A percentile compares a stretch with the other conserved stretches of the same genome.
Conservation (phyloP, 2,113 vertebrate species). For the Coryphaenoides rupestris region DNA sequence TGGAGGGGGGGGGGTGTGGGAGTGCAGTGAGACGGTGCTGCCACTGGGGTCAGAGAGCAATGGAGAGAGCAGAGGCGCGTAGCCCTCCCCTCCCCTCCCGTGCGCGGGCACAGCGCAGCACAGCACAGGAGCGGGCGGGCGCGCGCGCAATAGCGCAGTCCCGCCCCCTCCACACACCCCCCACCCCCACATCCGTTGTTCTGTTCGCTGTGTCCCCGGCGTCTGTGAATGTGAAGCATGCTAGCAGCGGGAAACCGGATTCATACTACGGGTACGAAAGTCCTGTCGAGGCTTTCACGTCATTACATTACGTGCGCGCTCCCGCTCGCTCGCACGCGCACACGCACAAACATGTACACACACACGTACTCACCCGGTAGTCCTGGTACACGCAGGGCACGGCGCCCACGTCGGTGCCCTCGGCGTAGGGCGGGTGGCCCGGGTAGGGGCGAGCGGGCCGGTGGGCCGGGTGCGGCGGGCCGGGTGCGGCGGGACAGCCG, state of each 20-base stretch:
- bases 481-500: no score
- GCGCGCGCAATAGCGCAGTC: conserved; percentile 32
- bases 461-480: no score
- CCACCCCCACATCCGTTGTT: not conserved
- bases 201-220: no score
- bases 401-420: no score
- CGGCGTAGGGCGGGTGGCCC: no score
- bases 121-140: conserved; percentile 42
- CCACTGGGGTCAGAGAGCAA: conserved; percentile 95
- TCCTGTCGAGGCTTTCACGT: conserved; percentile 11
- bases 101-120: conserved; percentile 44
- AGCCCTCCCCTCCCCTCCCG: no score
- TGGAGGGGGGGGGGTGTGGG: conserved; percentile 75
- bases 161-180: conserved; percentile 14
- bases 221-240: no score
- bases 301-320: conserved; percentile 8
- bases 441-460: no score
- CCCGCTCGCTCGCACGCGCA: not conserved
- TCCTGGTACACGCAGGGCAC: conserved; percentile 18
- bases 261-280: no score
- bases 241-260: no score
- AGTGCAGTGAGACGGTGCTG: conserved; percentile 85
- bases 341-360: not conserved
- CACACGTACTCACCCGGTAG: not conserved
- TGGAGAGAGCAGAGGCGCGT: conserved; percentile 74